Base-by-base conservation (phyloP, 2,113 vertebrate genomes). In the Rattus rattus region DNA sequence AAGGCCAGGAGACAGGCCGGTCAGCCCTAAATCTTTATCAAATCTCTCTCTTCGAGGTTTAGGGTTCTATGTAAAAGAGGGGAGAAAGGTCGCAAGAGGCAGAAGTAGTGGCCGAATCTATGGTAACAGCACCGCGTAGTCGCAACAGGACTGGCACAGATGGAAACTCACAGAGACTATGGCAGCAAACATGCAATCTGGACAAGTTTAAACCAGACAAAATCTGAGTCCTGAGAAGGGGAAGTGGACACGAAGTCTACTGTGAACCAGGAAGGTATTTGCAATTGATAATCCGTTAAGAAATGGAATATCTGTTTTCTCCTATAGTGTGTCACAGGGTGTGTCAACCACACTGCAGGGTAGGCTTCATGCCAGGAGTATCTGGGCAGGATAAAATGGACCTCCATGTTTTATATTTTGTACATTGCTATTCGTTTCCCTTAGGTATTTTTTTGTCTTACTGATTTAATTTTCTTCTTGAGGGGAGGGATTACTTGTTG, bases 401-500 rank as follows among this genome's bases (percentile, higher is more conserved):
- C 22, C 36, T 28, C 81, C 13, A 63, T 28, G 13, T 9, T 84
- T 84, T 39, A 39, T 84, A 63, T 84, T 84, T 28, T 28, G n/a
- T 61, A 84, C 22, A 63, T 17, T 61, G 36, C 33, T 73, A 20
- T 8, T 69, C 33, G 30, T 33, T 81, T 61, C 22, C 13, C 12
- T 28, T 59, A 56, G 12, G 36, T 61, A 83, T 39, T 43, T 43
- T 43, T 39, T 61, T 83, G 22, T 39, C 56, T 61, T 22, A 61
- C 33, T 63, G 24, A 63, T 84, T 84, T 59, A 59, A 84, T 28
- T 84, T 84, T 84, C 13, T 9, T 43, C 59, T 83, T 56, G 8
- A 0, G 0, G 72, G 72, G 3, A 2, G 19, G 30, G 4, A 14
- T 39, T 56, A 5, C 36, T 75, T 56, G 10, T 39, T 83, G 12